Percentiles rank a stretch among this genome's conserved stretches.
Conservation (phyloP, 2,888 invertebrate genomes). For the Parnassius orleans region DNA sequence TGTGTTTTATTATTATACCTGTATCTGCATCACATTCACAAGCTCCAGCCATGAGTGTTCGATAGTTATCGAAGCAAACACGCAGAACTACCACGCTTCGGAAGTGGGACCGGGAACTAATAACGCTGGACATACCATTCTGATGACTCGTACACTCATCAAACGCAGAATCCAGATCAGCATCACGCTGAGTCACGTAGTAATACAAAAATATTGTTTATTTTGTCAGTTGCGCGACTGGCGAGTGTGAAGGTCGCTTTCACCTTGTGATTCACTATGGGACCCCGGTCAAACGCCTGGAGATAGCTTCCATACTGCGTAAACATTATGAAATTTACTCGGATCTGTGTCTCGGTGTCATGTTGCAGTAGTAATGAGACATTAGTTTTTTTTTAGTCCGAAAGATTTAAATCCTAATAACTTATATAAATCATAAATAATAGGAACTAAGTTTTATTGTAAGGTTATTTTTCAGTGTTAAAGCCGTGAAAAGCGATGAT, state of each 20-base stretch:
- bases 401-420: background rate
- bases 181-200: slow-evolving; percentile 43
- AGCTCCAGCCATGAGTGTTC: slow-evolving; percentile 3
- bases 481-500: no score
- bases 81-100: slow-evolving; percentile 9
- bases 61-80: slow-evolving; percentile 2
- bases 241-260: slow-evolving; percentile 63
- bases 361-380: background rate
- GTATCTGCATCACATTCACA: background rate
- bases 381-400: background rate
- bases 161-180: slow-evolving; percentile 35
- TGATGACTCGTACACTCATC: slow-evolving; percentile 18
- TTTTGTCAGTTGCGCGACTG: slow-evolving; percentile 40
- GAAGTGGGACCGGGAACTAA: slow-evolving; percentile 13
- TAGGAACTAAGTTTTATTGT: no score
- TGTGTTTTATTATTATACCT: background rate
- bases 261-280: slow-evolving; percentile 51
- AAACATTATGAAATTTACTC: slow-evolving; percentile 37
- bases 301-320: slow-evolving; percentile 24
- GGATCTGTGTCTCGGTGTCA: background rate
- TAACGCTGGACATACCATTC: slow-evolving; percentile 12
- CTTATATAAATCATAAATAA: no score
- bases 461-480: no score
- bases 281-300: slow-evolving; percentile 22
- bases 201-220: slow-evolving; percentile 47